Evolutionary conservation across 2,888 invertebrate genomes (phyloP).

Genomic region (Amiota mariae): DNA sequence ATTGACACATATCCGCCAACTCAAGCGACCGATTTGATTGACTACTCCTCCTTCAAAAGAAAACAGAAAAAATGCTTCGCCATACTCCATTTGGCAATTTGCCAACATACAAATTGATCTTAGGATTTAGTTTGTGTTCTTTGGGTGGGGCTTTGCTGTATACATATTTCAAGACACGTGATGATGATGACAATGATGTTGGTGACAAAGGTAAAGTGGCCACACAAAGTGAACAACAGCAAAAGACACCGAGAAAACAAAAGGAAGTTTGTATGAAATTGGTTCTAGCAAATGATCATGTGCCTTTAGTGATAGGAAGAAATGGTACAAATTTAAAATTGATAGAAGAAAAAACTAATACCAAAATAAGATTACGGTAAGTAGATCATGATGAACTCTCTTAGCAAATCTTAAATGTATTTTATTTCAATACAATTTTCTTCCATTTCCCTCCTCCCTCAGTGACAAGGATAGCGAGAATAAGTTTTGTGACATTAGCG

Average conservation of each 20-base stretch:
- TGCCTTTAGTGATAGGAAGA: constrained; percentile 82
- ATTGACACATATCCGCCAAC: constrained; percentile 12
- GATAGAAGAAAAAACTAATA: constrained; percentile 83
- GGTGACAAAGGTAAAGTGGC: constrained; percentile 61
- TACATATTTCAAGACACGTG: constrained; percentile 79
- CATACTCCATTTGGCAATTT: constrained; percentile 59
- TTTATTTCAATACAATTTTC: neutral
- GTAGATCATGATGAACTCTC: constrained; percentile 14
- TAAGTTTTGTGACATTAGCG: constrained; percentile 82
- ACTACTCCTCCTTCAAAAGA: neutral
- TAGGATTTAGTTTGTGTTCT: constrained; percentile 82
- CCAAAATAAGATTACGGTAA: constrained; percentile 75
- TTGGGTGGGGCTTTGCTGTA: constrained; percentile 81
- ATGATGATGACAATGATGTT: constrained; percentile 72
- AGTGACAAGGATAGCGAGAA: constrained; percentile 77
- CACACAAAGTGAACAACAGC: constrained; percentile 37
- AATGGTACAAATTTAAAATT: constrained; percentile 84
- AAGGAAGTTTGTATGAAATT: constrained; percentile 76
- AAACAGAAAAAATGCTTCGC: constrained; percentile 63
- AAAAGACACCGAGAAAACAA: constrained; percentile 35
- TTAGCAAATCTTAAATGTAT: neutral
- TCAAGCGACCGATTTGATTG: no score
- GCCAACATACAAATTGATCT: constrained; percentile 76
- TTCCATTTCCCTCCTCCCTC: constrained; percentile 39
- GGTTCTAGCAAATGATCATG: constrained; percentile 78